Base-by-base conservation (phyloP, 2,113 vertebrate species). In the Cisticola juncidis region DNA sequence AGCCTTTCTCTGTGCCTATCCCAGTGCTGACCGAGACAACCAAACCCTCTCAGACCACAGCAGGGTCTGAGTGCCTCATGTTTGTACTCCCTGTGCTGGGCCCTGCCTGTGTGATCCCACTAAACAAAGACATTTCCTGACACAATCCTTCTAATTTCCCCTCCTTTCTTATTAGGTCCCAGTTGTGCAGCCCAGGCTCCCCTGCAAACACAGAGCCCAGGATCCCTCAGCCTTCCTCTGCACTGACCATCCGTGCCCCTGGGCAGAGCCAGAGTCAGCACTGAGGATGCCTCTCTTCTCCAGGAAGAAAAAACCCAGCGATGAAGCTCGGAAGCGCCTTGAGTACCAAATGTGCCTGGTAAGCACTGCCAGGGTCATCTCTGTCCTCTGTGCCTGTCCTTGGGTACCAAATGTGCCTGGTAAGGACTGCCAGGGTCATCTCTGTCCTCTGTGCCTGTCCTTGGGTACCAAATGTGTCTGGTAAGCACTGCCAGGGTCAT, bases 261-360 rank as follows among this genome's bases (percentile, higher is more conserved):
- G 93, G 72, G 14, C 28, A 2, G 76, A 86, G 77, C 40, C 47
- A 9, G 14, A n/a, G 83, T 4, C 13, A 42, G 12, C 29, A 35
- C 44, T 21, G 35, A 98, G 38, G 73, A 99, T 99, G 99, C 98
- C 98, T 9, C 98, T 99, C 45, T 99, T 99, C 97, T 99, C 98
- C 97, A 98, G 97, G 54, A 99, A 98, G 98, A 99, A 97, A 96
- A 99, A 99, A 85, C 99, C 98, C 79, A 99, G 98, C 1, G 98
- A 98, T 4, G 99, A 99, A 20, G 98, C 98, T 54, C 98, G 98
- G 81, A 99, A 99, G 77, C 98, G 99, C 82, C 97, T 99, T 15
- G 99, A 99, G 56, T 98, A 99, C 97, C 99, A 99, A 94, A 97
- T 99, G 95, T 99, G 98, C 86, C 98, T 98, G 98, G 99, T 99